Evolutionary conservation across 2,113 vertebrate genomes (phyloP), one percentile per base, ranked within the genome.

Genomic region (Ailurus styani): DNA sequence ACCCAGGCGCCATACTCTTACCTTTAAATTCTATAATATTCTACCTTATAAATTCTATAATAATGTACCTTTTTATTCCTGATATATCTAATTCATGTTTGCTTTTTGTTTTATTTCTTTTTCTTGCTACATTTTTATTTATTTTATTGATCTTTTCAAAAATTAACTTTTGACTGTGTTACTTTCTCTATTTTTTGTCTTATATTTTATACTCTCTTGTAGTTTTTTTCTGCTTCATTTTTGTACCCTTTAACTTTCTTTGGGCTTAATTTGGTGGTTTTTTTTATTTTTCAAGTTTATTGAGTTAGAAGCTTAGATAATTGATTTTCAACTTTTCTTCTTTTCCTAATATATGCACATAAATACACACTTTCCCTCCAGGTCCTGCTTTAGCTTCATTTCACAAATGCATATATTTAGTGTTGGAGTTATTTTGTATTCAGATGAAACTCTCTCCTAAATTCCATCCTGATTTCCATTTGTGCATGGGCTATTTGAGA

Each of bases 401-500:
- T 87, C 47, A 82, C 57, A 95, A 45, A 93, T 72, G 47, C 62
- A 78, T 18, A 50, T 89, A 52, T 54, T 89, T 62, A 55, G 37
- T 70, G 25, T 70, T 93, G 72, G 21, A 93, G 31, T 73, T 87
- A 54, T 45, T 93, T 82, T 52, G 27, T 50, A 83, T 91, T 66
- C 45, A 88, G 40, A 47, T 84, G n/a, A 87, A 85, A 81, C 25
- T 64, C 72, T 52, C 89, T 88, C 87, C 90, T 91, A 78, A 96
- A 93, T 90, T 95, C 10, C 47, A 68, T 66, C 81, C 84, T 72
- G n/a, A 84, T 79, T 90, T 90, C 18, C 6, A 15, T 68, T 86
- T 66, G 20, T 42, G 37, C 9, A 37, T 62, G 14, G 57, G 8
- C 55, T 73, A 31, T 83, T 70, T 88, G 88, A 90, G 14, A 21